Evolutionary conservation across 1,140 invertebrate species (phyloP).

Genomic region (Zaprionus taronus): DNA sequence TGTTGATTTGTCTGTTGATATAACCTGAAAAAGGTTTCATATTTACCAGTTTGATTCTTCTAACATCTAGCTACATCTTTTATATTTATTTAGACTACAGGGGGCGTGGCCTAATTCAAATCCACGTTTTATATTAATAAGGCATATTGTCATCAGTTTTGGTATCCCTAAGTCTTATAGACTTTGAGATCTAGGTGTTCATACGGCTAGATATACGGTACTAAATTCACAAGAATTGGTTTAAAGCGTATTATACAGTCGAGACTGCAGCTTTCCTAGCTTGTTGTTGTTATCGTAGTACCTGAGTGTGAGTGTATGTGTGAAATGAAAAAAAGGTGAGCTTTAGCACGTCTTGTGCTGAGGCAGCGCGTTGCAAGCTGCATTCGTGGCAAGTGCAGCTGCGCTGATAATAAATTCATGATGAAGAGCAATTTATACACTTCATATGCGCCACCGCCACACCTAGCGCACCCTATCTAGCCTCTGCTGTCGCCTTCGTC

Average conservation of each 20-base stretch:
- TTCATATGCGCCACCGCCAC: conserved; percentile 64
- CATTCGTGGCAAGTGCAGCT: conserved; percentile 75
- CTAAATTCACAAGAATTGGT: too few species aligned
- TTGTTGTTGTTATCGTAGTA: conserved; percentile 11
- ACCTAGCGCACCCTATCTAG: neutral
- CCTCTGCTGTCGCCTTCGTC: neutral
- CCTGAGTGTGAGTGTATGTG: conserved; percentile 33
- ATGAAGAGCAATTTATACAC: conserved; percentile 82
- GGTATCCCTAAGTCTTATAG: too few species aligned
- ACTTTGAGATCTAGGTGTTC: too few species aligned
- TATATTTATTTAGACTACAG: too few species aligned
- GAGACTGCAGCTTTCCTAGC: conserved; percentile 13
- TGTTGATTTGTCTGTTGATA: too few species aligned
- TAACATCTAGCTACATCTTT: too few species aligned
- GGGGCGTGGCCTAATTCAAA: too few species aligned
- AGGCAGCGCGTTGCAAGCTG: conserved; percentile 61
- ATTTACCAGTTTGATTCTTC: too few species aligned
- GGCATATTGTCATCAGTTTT: too few species aligned
- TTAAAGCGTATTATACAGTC: neutral
- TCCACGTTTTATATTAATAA: too few species aligned
- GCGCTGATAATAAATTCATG: conserved; percentile 81
- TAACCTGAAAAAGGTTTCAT: too few species aligned
- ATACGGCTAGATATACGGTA: too few species aligned
- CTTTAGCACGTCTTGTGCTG: conserved; percentile 70
- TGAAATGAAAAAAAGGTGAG: conserved; percentile 37